Evolutionary conservation across 2,888 invertebrate species (phyloP).

Genomic region (Anticlea derivata): DNA sequence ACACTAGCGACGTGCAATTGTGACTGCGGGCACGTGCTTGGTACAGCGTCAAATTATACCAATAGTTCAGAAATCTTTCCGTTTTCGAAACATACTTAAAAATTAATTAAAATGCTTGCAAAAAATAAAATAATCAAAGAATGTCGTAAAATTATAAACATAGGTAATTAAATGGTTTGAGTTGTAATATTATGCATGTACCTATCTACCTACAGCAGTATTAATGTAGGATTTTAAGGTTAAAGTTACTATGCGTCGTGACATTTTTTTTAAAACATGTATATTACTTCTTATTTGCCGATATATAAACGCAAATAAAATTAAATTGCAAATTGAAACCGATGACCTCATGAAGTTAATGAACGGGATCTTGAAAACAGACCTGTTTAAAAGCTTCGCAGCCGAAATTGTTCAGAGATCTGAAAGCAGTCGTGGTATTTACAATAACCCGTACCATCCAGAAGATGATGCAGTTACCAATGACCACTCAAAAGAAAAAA

Average conservation of each 20-base stretch:
- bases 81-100: no score
- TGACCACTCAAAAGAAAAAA: not conserved
- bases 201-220: no score
- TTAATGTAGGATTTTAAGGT: no score
- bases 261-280: not conserved
- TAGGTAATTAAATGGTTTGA: no score
- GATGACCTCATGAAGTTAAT: constrained; percentile 46
- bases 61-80: no score
- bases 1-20: no score
- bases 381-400: constrained; percentile 38
- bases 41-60: no score
- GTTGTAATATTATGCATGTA: not conserved
- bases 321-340: constrained; percentile 49
- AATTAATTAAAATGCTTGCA: no score
- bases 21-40: no score
- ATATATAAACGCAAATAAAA: constrained; percentile 35
- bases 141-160: no score
- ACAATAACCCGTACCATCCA: constrained; percentile 58
- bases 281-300: constrained; percentile 3
- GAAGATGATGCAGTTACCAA: constrained; percentile 46
- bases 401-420: constrained; percentile 35
- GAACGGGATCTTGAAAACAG: constrained; percentile 31
- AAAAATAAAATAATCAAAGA: no score
- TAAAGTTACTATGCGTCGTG: not conserved
- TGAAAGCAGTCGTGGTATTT: constrained; percentile 17